A percentile compares a stretch with the other conserved stretches of the same genome.
phyloP scores from a whole-genome alignment of 2,797 vertebrate species.

The Acanthornis magna region DNA sequence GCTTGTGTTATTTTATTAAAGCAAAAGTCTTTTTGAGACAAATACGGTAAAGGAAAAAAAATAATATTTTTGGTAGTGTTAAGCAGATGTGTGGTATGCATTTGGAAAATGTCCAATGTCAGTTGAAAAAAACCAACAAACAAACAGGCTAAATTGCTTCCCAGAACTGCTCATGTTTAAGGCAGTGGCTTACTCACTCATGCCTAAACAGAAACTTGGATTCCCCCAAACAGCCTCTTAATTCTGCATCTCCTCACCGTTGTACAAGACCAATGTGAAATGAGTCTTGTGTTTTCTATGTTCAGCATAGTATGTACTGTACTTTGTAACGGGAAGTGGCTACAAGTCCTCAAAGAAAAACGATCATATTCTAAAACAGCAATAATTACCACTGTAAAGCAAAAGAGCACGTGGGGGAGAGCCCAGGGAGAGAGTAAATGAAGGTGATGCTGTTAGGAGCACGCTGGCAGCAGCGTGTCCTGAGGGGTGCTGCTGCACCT shows the following conservation, averaged over 20 bases:
- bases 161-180: constrained; percentile 6
- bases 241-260: constrained; percentile 27
- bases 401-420: background rate
- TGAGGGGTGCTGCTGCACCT: background rate
- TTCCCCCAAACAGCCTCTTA: constrained; percentile 18
- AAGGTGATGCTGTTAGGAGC: background rate
- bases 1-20: constrained; percentile 59
- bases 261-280: constrained; percentile 35
- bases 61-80: constrained; percentile 4
- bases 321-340: constrained; percentile 39
- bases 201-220: background rate
- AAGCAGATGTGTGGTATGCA: constrained; percentile 40
- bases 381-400: constrained; percentile 71
- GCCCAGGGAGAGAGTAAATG: background rate
- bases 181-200: constrained; percentile 11
- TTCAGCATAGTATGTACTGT: constrained; percentile 62
- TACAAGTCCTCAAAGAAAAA: constrained; percentile 37
- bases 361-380: constrained; percentile 61
- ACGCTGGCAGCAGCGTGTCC: background rate
- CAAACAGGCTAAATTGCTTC: constrained; percentile 1
- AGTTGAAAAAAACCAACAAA: background rate
- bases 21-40: constrained; percentile 47
- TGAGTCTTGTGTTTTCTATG: constrained; percentile 56
- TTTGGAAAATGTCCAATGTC: constrained; percentile 32
- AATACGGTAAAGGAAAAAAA: background rate